Percentiles rank a stretch among this genome's conserved stretches.
phyloP scores from a whole-genome alignment of 2,113 vertebrate species.

The Nothobranchius kuhntae region DNA sequence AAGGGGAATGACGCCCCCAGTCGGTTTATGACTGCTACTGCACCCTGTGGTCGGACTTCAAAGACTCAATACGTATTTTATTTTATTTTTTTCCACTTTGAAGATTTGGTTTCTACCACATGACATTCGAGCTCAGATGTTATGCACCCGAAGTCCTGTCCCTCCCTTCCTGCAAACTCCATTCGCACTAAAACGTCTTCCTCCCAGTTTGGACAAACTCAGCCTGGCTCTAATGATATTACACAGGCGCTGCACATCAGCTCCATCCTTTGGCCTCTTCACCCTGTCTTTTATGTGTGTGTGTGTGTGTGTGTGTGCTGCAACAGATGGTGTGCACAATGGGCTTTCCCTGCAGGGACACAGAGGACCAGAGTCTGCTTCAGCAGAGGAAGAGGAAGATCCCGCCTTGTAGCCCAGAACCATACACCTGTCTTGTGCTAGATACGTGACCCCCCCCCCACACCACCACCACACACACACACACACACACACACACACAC shows the following conservation, averaged over 20 bases:
- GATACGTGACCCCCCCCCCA: conserved; percentile 27
- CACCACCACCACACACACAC: too few species aligned
- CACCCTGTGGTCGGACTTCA: neutral
- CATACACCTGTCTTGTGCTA: conserved; percentile 58
- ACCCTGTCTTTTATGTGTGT: conserved; percentile 46
- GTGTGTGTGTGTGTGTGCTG: conserved; percentile 46
- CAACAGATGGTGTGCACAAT: conserved; percentile 73
- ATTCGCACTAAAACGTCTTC: conserved; percentile 55
- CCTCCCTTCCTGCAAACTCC: conserved; percentile 5
- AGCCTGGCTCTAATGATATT: conserved; percentile 67
- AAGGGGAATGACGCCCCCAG: conserved; percentile 73
- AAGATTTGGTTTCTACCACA: too few species aligned
- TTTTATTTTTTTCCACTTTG: neutral
- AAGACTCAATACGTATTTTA: too few species aligned
- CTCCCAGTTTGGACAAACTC: conserved; percentile 61
- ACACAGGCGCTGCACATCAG: conserved; percentile 59
- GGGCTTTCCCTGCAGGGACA: conserved; percentile 45
- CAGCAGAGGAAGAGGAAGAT: conserved; percentile 45
- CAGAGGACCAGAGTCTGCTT: conserved; percentile 29
- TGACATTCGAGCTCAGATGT: too few species aligned
- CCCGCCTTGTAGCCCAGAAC: conserved; percentile 53
- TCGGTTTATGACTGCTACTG: conserved; percentile 41
- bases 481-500: too few species aligned
- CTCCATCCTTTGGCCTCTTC: conserved; percentile 18
- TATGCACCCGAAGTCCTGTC: too few species aligned